Base-by-base conservation (phyloP, 2,888 invertebrate genomes). In the Epirrita christyi region DNA sequence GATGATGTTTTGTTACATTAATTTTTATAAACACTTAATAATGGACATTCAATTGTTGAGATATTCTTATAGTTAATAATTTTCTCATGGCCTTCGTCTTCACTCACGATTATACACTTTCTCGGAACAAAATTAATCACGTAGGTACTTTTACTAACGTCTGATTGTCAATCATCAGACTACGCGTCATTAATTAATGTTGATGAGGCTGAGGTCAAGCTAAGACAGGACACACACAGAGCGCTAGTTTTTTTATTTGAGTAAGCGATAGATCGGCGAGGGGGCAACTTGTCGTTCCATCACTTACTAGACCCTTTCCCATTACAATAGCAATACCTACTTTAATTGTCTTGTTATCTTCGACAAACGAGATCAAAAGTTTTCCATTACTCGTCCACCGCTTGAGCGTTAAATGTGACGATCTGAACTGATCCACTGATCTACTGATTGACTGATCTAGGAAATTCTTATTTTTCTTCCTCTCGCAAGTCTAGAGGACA, bases 81-180 rank as follows among this genome's bases (percentile, higher is more conserved):
- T 32, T 61, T 65, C 60, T 53, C 65, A 63, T 57, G 62, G 28
- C 29, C 59, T 61, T 61, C 53, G 28, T 34, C 59, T 61, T 61
- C 53, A 46, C 47, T 60, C 63, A 59, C 56, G 55, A 58, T 36
- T 48, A 47, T 13, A 41, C 45, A 45, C 65, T 65, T 63, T 67
- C 67, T 62, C 55, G 43, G 59, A 63, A 53, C 43, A 48, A 59
- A 49, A 63, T 60, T 62, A 65, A 67, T 65, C 55, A 54, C 4
- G 21, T 41, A n/a, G n/a, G n/a, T 51, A 47, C 54, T 38, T 55
- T 59, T 59, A 59, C 61, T 63, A 63, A 55, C 55, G 63, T 63
- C 57, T 61, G 53, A 56, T 59, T 58, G 63, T 65, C 63, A 61
- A 60, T 63, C 65, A 63, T 60, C 59, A 56, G 61, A 59, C 59